phyloP scores from a whole-genome alignment of 2,888 invertebrate species.

The Caenorhabditis macrosperma region DNA sequence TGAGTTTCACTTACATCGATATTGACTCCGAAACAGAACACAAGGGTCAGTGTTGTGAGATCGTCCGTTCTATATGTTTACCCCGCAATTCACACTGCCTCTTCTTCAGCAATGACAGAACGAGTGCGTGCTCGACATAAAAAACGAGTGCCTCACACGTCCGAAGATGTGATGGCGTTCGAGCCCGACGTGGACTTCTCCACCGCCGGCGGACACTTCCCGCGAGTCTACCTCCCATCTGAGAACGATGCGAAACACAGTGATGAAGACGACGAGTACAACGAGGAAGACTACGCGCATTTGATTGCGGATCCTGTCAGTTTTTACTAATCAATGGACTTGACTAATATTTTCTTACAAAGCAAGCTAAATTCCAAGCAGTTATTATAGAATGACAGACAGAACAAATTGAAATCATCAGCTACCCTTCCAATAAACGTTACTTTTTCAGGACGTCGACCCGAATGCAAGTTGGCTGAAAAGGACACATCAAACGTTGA shows the following conservation, averaged over 20 bases:
- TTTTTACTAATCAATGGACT: slow-evolving; percentile 40
- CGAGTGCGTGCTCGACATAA: slow-evolving; percentile 64
- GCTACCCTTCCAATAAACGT: background rate
- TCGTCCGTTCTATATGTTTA: background rate
- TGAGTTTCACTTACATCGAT: slow-evolving; percentile 57
- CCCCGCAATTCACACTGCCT: background rate
- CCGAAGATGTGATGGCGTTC: slow-evolving; percentile 78
- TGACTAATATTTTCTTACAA: background rate
- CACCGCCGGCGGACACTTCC: slow-evolving; percentile 68
- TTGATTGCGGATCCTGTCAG: slow-evolving; percentile 59
- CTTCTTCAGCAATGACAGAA: slow-evolving; percentile 64
- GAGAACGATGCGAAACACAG: slow-evolving; percentile 27
- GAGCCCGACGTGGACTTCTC: slow-evolving; percentile 76
- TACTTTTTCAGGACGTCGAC: slow-evolving; percentile 67
- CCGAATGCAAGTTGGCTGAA: slow-evolving; percentile 72
- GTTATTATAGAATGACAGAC: background rate
- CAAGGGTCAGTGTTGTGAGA: slow-evolving; percentile 42
- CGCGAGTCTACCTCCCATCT: slow-evolving; percentile 55
- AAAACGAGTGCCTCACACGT: slow-evolving; percentile 63
- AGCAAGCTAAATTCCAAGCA: background rate
- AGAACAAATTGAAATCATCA: background rate
- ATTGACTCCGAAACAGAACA: slow-evolving; percentile 57
- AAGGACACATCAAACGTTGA: slow-evolving; percentile 71
- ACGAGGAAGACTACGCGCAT: slow-evolving; percentile 32
- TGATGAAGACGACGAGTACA: slow-evolving; percentile 50